phyloP scores from a whole-genome alignment of 2,113 vertebrate species.

The Misgurnus mizolepis region DNA sequence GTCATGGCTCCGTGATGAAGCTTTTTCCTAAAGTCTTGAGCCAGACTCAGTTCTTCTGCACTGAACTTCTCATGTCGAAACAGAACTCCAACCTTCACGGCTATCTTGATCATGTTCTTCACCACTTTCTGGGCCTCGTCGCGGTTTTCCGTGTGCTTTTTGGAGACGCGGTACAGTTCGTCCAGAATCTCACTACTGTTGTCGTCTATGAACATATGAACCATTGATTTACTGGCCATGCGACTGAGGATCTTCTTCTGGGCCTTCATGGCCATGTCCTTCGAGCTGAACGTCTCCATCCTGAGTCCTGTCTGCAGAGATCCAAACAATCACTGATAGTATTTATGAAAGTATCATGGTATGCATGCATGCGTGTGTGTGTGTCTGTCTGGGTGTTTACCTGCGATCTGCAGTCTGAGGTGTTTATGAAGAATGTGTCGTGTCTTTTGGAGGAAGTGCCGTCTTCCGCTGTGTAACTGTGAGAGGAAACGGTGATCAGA shows the following conservation, averaged over 20 bases:
- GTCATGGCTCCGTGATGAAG: conserved; percentile 87
- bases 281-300: conserved; percentile 83
- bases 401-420: conserved; percentile 6
- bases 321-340: background rate
- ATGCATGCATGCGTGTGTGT: too few relatives aligned
- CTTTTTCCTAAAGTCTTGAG: conserved; percentile 87
- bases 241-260: conserved; percentile 88
- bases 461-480: conserved; percentile 32
- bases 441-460: conserved; percentile 48
- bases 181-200: conserved; percentile 85
- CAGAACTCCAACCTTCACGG: conserved; percentile 84
- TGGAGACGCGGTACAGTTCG: conserved; percentile 84
- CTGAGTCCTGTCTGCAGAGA: conserved; percentile 57
- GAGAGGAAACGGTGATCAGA: conserved; percentile 30
- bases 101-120: conserved; percentile 86
- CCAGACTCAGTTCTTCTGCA: conserved; percentile 78
- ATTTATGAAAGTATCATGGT: background rate
- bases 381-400: conserved; percentile 13
- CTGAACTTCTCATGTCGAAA: conserved; percentile 85
- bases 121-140: conserved; percentile 83
- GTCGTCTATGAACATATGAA: conserved; percentile 84
- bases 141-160: conserved; percentile 81
- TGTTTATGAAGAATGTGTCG: background rate
- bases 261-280: conserved; percentile 85
- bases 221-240: conserved; percentile 85